Base-by-base conservation (phyloP, 2,113 vertebrate genomes). In the Saccopteryx leptura region DNA sequence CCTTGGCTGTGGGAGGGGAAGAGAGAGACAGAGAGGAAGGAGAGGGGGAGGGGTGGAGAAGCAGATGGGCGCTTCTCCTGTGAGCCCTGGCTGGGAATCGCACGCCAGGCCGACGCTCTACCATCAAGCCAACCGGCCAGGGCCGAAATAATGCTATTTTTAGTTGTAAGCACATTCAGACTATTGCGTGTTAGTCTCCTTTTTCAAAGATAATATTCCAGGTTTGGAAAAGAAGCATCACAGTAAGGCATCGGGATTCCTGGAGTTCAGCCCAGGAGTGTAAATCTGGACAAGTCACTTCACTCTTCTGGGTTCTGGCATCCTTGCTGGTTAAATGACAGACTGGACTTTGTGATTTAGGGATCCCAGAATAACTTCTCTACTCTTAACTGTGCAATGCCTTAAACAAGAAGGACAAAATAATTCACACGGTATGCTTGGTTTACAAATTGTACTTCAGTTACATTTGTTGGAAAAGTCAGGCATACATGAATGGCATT, bases 381-480 rank as follows among this genome's bases (percentile, higher is more conserved):
- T 91, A 21, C 4, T 84, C 50, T 60, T 72, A 90, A 15, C 66
- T 26, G 0, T 50, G 60, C 31, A 26, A 48, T 68, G 2, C 93
- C 82, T 96, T 97, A 85, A 82, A 93, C 83, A 69, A 66, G 88
- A 89, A 96, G 97, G 90, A 88, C 60, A 76, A 78, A 96, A 80
- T 58, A 60, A 54, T 93, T 97, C 50, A 28, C 81, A 71, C 4
- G 60, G 68, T 88, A 82, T 85, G 79, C 72, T 93, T 52, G 48
- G 74, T 95, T 90, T 81, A 92, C 90, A 96, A 60, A 88, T 88
- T 82, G 52, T 65, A 17, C 79, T 89, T 94, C 0, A 2, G 24
- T 95, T 93, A 3, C 58, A 76, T 96, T 96, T 66, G 63, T 81
- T 90, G 75, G 61, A 87, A 98, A 9, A 93, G 39, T 96, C 54